Base-by-base conservation (phyloP, 2,888 invertebrate species). In the Troides helena region DNA sequence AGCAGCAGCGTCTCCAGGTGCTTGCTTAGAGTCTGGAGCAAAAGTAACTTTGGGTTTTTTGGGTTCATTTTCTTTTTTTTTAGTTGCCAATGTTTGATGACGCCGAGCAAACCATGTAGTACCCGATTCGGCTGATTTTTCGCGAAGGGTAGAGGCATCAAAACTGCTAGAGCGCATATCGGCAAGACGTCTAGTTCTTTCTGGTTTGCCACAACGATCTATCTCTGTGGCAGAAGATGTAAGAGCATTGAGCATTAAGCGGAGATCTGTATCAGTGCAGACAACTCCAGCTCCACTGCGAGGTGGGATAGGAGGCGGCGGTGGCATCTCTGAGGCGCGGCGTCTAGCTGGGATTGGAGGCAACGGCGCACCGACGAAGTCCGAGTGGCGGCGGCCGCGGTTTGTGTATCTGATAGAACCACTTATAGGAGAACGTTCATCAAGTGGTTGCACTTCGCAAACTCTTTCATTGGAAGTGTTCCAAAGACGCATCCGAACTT, bases 401-500 rank as follows among this genome's bases (percentile, higher is more conserved):
- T 84, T 94, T 0, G 95, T 95, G 80, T 95, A 95, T 61, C 95
- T 81, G 71, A 95, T 94, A 76, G 93, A 80, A 80, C 93, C 81
- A 78, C 91, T 76, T 79, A 88, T 84, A 1, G 92, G 88, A 72
- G 94, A 92, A 72, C 93, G 93, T 74, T 96, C 97, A 76, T 96
- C 96, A 7, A 96, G 85, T 0, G 96, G 95, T 80, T 97, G 96
- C 36, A 97, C 96, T 84, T 97, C 97, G 82, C 97, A 97, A 17
- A 97, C 95, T 68, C 95, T 94, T 84, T 96, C 96, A 79, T 94
- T 96, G 71, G 96, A 95, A 1, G 97, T 96, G 73, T 96, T 96
- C 96, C 96, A 97, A 80, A 97, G 94, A 80, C 96, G 97, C 94
- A 97, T 95, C 72, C 96, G 95, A 0, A 96, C 94, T 93, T 97